phyloP scores from a whole-genome alignment of 2,888 invertebrate genomes.

The Mesorhabditis spiculigera region DNA sequence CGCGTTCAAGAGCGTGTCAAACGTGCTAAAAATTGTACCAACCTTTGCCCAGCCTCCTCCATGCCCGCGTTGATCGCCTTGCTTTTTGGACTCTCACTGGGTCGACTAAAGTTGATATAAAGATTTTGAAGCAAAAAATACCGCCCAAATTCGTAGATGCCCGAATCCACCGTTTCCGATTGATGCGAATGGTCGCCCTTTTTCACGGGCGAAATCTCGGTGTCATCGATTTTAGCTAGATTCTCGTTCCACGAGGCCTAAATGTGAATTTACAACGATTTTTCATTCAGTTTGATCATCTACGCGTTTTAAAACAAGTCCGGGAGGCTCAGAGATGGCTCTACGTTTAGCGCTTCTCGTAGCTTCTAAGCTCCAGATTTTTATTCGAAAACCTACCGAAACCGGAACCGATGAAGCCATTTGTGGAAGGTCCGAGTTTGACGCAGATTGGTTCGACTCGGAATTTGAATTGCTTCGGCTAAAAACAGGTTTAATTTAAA shows the following conservation, averaged over 20 bases:
- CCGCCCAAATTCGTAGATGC: neutral
- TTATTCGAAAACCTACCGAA: too few relatives aligned
- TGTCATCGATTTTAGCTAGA: neutral
- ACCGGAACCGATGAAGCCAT: neutral
- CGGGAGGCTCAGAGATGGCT: too few relatives aligned
- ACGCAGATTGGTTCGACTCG: neutral
- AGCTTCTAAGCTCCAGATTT: too few relatives aligned
- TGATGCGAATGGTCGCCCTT: neutral
- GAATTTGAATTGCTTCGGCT: neutral
- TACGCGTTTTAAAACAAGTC: too few relatives aligned
- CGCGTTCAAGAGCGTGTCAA: too few relatives aligned
- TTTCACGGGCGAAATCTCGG: neutral
- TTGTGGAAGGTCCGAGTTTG: neutral
- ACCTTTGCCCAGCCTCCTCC: too few relatives aligned
- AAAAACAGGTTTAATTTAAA: neutral
- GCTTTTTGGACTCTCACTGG: neutral
- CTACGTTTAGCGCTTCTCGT: too few relatives aligned
- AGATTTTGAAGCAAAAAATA: neutral
- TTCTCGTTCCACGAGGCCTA: neutral
- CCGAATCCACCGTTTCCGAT: conserved; percentile 5
- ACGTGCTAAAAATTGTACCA: too few relatives aligned
- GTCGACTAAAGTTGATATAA: neutral
- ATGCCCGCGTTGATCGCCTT: too few relatives aligned
- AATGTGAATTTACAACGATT: too few relatives aligned
- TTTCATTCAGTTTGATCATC: too few relatives aligned